Percentiles rank a stretch among this genome's conserved stretches.
These are phyloP conservation scores for Echinops telfairi DNA, from an alignment of 2,113 vertebrate genomes.

Conservation along the genomic window DNA sequence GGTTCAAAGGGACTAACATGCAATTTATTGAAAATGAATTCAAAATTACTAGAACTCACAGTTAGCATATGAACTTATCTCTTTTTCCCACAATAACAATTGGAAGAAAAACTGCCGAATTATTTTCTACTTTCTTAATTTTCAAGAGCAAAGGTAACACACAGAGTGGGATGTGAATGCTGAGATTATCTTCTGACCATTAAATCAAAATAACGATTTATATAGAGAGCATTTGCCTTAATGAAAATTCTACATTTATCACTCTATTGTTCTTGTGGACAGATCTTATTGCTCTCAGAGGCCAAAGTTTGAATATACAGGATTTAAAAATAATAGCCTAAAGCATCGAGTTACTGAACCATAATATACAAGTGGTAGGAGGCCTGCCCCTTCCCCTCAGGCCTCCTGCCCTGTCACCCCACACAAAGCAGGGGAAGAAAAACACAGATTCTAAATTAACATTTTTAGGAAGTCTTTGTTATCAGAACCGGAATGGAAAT, in stretches of 20 bases:
- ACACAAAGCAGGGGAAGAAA: conserved; percentile 27
- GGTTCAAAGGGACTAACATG: conserved; percentile 36
- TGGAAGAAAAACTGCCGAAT: conserved; percentile 27
- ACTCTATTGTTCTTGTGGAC: conserved; percentile 81
- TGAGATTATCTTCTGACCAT: conserved; percentile 74
- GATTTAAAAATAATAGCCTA: conserved; percentile 85
- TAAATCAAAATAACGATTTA: conserved; percentile 79
- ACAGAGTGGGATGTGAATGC: conserved; percentile 72
- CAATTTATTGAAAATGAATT: conserved; percentile 36
- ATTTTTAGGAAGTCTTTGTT: conserved; percentile 49
- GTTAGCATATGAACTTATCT: conserved; percentile 65
- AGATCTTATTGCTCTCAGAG: conserved; percentile 81
- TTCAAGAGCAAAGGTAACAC: conserved; percentile 63
- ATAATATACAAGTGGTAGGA: conserved; percentile 79
- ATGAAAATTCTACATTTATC: conserved; percentile 86
- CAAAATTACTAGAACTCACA: conserved; percentile 46
- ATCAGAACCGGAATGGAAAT: conserved; percentile 60
- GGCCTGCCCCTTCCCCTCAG: conserved; percentile 27
- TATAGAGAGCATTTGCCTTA: conserved; percentile 81
- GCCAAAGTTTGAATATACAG: conserved; percentile 85
- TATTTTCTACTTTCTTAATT: neutral
- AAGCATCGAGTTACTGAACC: conserved; percentile 74
- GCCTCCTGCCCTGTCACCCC: conserved; percentile 11
- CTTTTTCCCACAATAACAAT: neutral
- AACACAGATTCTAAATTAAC: conserved; percentile 60